phyloP scores from a whole-genome alignment of 64 coral and sea anemone species.

The Catalaphyllia jardinei region DNA sequence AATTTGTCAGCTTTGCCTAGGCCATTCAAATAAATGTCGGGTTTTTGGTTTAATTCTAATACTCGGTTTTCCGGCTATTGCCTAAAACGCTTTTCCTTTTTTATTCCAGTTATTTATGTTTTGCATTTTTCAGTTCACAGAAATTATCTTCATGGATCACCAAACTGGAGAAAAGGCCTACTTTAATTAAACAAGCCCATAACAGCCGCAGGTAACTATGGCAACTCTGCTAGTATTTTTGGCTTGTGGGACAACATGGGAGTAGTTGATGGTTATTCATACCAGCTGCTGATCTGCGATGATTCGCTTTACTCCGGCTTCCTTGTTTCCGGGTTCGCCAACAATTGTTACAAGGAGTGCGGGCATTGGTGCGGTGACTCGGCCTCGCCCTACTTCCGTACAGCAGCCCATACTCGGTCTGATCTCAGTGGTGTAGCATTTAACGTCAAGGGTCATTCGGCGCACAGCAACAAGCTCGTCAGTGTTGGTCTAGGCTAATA shows the following conservation, averaged over 20 bases:
- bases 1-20: no score
- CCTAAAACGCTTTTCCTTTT: no score
- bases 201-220: constrained; percentile 4
- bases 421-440: background rate
- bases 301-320: background rate
- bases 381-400: constrained; percentile 14
- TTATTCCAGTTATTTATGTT: background rate
- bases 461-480: background rate
- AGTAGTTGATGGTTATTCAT: background rate
- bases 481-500: constrained; percentile 36
- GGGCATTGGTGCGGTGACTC: constrained; percentile 9
- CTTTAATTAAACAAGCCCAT: background rate
- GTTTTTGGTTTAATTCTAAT: no score
- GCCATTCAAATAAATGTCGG: no score
- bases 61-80: background rate
- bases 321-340: background rate
- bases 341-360: background rate
- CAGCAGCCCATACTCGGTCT: background rate
- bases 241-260: constrained; percentile 6
- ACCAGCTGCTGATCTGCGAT: constrained; percentile 40
- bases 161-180: background rate
- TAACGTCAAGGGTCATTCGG: constrained; percentile 28
- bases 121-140: constrained; percentile 3
- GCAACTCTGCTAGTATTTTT: background rate
- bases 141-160: constrained; percentile 21